Conservation (phyloP, 1,140 invertebrate genomes). For the Calliopsis andreniformis region DNA sequence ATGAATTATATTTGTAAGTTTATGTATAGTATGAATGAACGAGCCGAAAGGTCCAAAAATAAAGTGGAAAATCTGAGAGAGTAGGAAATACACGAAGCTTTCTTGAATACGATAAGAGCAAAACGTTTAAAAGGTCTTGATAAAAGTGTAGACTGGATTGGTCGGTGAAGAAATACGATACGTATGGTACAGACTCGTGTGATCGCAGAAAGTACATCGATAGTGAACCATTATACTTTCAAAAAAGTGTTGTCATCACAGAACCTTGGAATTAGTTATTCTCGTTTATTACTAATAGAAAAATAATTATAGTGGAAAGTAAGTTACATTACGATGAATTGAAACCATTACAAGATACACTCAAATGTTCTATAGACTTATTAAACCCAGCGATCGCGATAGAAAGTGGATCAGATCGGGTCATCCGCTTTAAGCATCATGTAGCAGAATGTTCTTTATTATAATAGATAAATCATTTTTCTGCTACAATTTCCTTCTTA, state of each 20-base stretch:
- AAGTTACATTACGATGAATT: background rate
- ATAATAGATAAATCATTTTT: no score
- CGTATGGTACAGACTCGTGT: background rate
- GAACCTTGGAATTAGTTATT: background rate
- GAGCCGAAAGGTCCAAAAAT: background rate
- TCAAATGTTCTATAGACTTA: background rate
- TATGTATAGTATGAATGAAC: no score
- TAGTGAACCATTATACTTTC: slow-evolving; percentile 28
- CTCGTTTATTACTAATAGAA: background rate
- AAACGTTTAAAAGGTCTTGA: slow-evolving; percentile 4
- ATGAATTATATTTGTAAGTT: no score
- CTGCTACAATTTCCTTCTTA: no score
- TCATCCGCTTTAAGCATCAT: background rate
- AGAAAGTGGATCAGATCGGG: background rate
- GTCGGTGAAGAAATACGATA: slow-evolving; percentile 5
- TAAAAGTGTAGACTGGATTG: slow-evolving; percentile 17
- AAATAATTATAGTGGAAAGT: background rate
- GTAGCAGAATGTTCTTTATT: no score
- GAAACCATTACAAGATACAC: background rate
- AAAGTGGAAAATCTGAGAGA: background rate
- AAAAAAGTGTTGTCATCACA: background rate
- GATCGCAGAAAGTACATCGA: slow-evolving; percentile 19
- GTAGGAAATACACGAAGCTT: background rate
- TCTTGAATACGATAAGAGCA: background rate
- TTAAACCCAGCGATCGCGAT: background rate